Evolutionary conservation across 1,140 invertebrate genomes (phyloP), one percentile per base, ranked within the genome.

Genomic region (Drosophila repleta): DNA sequence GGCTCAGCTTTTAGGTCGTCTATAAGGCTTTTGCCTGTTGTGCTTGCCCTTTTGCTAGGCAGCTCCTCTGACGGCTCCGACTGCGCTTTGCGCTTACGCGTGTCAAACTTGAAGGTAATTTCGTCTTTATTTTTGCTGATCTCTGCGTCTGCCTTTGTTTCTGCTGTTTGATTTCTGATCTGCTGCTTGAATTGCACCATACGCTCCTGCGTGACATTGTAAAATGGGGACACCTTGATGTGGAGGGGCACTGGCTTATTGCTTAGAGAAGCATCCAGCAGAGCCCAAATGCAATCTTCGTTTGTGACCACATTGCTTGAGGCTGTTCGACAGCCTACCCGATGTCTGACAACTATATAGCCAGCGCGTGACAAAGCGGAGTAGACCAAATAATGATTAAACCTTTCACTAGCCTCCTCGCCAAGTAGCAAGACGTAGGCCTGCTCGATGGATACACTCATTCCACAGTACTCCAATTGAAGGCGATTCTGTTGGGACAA

Each of bases 321-420:
- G 1, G 10, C 6, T 3, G 18, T 3, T 43, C 45, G 49, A 3
- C 21, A 24, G 4, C 2, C 13, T 29, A 43, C 57, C 35, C 67
- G 69, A 65, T 91, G 84, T 3, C 52, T 64, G 0, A 88, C 72
- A 5, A 91, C 79, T 52, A 91, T 91, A 32, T 90, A 91, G 4
- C 90, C 90, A 11, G 82, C 57, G 4, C 90, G 81, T 7, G 77
- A 73, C 2, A 91, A 24, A 1, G 77, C 18, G 0, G 90, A 90
- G 46, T 91, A 91, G 18, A 91, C 83, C 5, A 91, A 65, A 52
- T 91, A 91, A 32, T 90, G 75, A 10, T 69, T 65, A 17, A 67
- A 90, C 51, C 75, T 89, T 5, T 76, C 65, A 24, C 65, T 74
- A 10, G 67, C 20, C 26, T 52, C 24, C 39, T 90, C 74, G 0